phyloP scores from a whole-genome alignment of 2,113 vertebrate genomes.

The Xiphias gladius region DNA sequence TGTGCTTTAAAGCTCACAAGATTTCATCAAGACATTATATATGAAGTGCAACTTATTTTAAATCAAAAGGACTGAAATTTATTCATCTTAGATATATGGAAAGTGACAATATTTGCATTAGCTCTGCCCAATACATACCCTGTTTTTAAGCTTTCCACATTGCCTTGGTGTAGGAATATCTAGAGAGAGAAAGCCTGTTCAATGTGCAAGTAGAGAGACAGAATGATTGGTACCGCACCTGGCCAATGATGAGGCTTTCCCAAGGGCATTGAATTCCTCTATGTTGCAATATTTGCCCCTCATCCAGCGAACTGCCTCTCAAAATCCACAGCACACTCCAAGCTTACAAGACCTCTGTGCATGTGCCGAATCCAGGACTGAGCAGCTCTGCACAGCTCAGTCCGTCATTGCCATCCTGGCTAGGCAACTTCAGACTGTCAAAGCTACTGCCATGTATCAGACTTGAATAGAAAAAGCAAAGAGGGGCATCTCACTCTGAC shows the following conservation, averaged over 20 bases:
- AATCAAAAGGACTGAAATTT: background rate
- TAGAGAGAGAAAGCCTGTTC: slow-evolving; percentile 26
- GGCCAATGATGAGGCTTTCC: slow-evolving; percentile 69
- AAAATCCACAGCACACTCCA: slow-evolving; percentile 50
- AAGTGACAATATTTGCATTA: slow-evolving; percentile 6
- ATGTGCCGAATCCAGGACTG: slow-evolving; percentile 27
- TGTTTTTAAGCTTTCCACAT: slow-evolving; percentile 20
- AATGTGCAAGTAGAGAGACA: slow-evolving; percentile 31
- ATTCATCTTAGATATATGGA: background rate
- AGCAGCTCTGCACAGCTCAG: slow-evolving; percentile 48
- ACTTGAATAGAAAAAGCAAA: slow-evolving; percentile 65
- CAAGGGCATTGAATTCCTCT: slow-evolving; percentile 60
- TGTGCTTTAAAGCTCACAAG: slow-evolving; percentile 1
- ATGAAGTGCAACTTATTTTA: background rate
- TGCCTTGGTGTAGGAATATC: slow-evolving; percentile 10
- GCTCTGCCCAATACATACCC: background rate
- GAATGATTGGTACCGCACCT: slow-evolving; percentile 74
- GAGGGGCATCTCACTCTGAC: slow-evolving; percentile 54
- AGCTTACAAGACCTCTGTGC: slow-evolving; percentile 11
- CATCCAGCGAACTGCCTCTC: slow-evolving; percentile 56
- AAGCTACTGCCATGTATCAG: slow-evolving; percentile 65
- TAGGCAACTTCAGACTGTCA: slow-evolving; percentile 54
- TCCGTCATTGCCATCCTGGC: slow-evolving; percentile 39
- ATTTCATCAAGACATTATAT: slow-evolving; percentile 1
- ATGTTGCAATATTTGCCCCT: slow-evolving; percentile 55